Conservation (phyloP, 2,113 vertebrate species). For the Mus spicilegus region DNA sequence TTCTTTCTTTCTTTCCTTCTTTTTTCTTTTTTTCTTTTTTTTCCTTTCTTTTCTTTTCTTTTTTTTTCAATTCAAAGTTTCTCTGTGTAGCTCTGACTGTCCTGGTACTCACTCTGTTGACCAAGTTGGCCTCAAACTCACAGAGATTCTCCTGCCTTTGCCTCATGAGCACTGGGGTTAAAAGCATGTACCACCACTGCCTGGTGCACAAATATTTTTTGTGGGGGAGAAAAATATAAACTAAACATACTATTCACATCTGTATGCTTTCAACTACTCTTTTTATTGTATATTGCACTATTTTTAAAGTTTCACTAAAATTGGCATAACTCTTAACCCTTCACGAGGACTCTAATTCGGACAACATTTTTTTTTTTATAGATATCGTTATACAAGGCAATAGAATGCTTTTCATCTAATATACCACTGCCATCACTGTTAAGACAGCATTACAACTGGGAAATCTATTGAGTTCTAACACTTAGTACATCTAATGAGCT, state of each 20-base stretch:
- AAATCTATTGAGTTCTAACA: conserved; percentile 36
- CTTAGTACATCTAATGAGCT: not conserved
- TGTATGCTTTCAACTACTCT: conserved; percentile 8
- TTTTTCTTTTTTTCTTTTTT: too few species aligned
- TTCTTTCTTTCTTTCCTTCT: too few species aligned
- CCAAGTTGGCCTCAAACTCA: too few species aligned
- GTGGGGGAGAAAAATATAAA: conserved; percentile 14
- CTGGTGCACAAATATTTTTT: not conserved
- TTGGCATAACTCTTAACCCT: not conserved
- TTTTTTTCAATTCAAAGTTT: too few species aligned
- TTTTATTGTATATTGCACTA: not conserved
- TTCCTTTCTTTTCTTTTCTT: too few species aligned
- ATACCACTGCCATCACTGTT: not conserved
- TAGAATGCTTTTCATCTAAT: conserved; percentile 34
- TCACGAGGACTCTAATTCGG: not conserved
- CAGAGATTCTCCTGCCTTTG: too few species aligned
- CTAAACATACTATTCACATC: conserved; percentile 5
- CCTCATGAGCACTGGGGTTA: too few species aligned
- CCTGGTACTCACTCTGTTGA: too few species aligned
- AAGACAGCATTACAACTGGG: not conserved
- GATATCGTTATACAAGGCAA: not conserved
- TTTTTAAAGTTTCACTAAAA: conserved; percentile 14
- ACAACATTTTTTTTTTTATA: conserved; percentile 36
- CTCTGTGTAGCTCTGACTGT: too few species aligned
- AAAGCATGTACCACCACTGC: too few species aligned